Evolutionary conservation across 2,888 invertebrate species (phyloP), one percentile per base, ranked within the genome.

Genomic region (Andrena chrysosceles): DNA sequence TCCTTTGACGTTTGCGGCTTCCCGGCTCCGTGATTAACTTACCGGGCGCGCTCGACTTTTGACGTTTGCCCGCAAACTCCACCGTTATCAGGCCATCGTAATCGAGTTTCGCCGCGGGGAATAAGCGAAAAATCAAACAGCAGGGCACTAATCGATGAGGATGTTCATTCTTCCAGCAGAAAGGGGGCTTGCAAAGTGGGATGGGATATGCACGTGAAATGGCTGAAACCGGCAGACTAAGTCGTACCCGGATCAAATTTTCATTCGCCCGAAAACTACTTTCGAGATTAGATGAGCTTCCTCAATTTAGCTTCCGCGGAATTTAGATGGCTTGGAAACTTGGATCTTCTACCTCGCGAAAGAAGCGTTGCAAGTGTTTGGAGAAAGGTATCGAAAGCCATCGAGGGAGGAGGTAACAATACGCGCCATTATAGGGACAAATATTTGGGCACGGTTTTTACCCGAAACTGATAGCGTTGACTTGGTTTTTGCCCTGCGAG

Each of bases 381-480:
- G 26, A 2, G 29, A 33, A 26, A 23, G 29, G 23, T 67, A 67
- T 63, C 35, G 7, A 63, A 72, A 67, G 54, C 71, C 48, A 62
- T 62, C 77, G 29, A 72, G 52, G 31, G 20, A 60, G 42, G 20
- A 63, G 72, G 72, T 33, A 72, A 63, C 63, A 52, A n/a, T 42
- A 2, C 8, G 49, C 29, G 35, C 26, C 31, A 62, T 72, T 72
- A 64, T 78, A 68, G 63, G 73, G 63, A 78, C 56, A 81, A 72
- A 81, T 56, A 56, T 81, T 78, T 56, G 23, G 31, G 29, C 23
- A 23, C 23, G 16, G 64, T 54, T 80, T 80, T 80, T 66, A 77
- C 77, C 77, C 66, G 80, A 67, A 71, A 80, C 77, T 66, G 77
- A 71, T 80, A 77, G 26, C 71, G 71, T 26, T 63, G 75, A 52